Evolutionary conservation across 2,888 invertebrate species (phyloP), one percentile per base, ranked within the genome.

Genomic region (Spisula subtruncata): DNA sequence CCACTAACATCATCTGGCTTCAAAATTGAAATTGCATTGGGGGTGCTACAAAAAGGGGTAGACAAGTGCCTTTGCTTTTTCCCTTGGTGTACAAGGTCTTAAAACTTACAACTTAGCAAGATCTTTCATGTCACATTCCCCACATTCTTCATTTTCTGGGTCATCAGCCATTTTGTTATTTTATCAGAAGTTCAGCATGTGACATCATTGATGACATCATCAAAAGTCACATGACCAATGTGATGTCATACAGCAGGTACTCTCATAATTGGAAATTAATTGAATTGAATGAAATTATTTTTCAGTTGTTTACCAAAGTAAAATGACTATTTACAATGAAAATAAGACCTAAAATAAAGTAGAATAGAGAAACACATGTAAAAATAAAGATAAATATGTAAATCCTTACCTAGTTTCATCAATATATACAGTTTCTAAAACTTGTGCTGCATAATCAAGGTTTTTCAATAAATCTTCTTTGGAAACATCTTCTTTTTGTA

Each of bases 361-460:
- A 48, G 46, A 81, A 14, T 82, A 54, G 5, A 54, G 51, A 54
- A 54, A 32, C 25, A 82, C 56, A 12, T 56, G n/a, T n/a, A n/a
- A 32, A 82, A 1, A 51, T 32, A 82, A 54, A 82, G 16, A n/a
- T 46, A 48, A 46, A 1, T 79, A 25, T 14, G 12, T 46, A 20
- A 46, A 79, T 41, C 25, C 79, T 92, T 98, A 98, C 99, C 98
- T 98, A 97, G 98, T 98, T 97, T 99, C 99, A 97, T 99, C 99
- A 96, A 98, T 98, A 97, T 98, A 99, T 93, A 98, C 98, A 20
- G 98, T 98, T 97, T 99, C 99, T 93, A 99, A 97, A 81, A 99
- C 99, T 96, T 98, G 98, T 29, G 98, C 98, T 86, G 99, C 99
- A 97, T 99, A 99, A 96, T 98, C 98, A 94, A 99, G 97, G 97